These are phyloP conservation scores for Lutraria rhynchaena DNA, from an alignment of 1,140 invertebrate species.

Conservation along the genomic window DNA sequence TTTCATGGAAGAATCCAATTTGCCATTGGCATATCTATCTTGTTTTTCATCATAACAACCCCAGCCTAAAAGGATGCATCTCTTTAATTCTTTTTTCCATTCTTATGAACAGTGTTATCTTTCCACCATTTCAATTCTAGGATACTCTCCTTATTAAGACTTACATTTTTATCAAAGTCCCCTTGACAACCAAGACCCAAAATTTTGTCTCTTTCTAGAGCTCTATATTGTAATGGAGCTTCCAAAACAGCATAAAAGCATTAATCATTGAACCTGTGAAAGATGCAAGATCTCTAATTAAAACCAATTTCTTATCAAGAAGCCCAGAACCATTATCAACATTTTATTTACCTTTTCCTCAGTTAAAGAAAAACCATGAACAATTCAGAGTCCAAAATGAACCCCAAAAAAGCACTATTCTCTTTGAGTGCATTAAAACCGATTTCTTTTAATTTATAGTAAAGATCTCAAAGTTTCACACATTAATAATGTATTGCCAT, in stretches of 20 bases:
- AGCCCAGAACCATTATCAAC: background rate
- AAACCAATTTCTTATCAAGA: background rate
- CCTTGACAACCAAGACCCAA: background rate
- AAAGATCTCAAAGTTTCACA: background rate
- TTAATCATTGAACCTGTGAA: conserved; percentile 54
- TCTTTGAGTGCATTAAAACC: conserved; percentile 28
- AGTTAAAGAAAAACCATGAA: conserved; percentile 35
- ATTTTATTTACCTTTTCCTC: conserved; percentile 45
- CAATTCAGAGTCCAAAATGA: conserved; percentile 27
- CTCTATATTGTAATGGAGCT: conserved; percentile 56
- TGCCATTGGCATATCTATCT: conserved; percentile 4
- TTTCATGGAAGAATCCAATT: conserved; percentile 35
- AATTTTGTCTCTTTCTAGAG: conserved; percentile 53
- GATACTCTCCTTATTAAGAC: background rate
- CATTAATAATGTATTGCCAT: background rate
- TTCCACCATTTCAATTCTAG: conserved; percentile 57
- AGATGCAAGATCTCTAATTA: conserved; percentile 22
- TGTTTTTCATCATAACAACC: conserved; percentile 4
- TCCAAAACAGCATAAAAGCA: conserved; percentile 58
- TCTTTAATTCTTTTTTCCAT: conserved; percentile 54
- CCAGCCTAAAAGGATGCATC: background rate
- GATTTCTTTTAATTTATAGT: conserved; percentile 35
- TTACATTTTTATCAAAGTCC: conserved; percentile 28
- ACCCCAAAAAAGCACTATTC: conserved; percentile 50
- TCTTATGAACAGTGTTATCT: conserved; percentile 41